Percentiles rank a stretch among this genome's conserved stretches.
Conservation (phyloP, 2,797 vertebrate genomes). For the Chanos chanos region DNA sequence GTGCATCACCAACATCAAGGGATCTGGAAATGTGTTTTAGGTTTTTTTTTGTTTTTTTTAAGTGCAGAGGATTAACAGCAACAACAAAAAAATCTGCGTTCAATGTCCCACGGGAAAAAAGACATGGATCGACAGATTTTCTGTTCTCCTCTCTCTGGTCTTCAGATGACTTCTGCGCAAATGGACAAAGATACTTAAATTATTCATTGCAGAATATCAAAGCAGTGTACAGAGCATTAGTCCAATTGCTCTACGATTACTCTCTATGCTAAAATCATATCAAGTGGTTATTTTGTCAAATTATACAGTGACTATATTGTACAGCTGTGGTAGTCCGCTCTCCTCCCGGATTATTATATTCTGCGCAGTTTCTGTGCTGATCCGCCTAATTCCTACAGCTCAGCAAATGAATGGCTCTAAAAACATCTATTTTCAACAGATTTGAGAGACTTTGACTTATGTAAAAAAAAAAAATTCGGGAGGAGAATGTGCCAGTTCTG, state of each 20-base stretch:
- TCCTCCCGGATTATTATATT: too few relatives aligned
- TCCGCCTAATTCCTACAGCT: too few relatives aligned
- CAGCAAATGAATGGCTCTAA: too few relatives aligned
- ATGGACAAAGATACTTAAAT: not conserved
- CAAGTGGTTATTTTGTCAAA: too few relatives aligned
- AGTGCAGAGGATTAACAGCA: constrained; percentile 38
- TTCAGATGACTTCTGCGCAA: constrained; percentile 72
- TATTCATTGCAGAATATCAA: not conserved
- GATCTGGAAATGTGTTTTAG: constrained; percentile 9
- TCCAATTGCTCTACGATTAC: not conserved
- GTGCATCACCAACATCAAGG: not conserved
- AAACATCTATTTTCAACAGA: too few relatives aligned
- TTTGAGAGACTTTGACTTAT: too few relatives aligned
- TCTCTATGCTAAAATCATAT: too few relatives aligned
- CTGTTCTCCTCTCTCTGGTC: constrained; percentile 9
- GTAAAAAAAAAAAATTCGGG: too few relatives aligned
- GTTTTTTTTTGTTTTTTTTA: constrained; percentile 22
- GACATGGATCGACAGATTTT: constrained; percentile 15
- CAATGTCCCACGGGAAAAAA: constrained; percentile 9
- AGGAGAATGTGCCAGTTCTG: too few relatives aligned
- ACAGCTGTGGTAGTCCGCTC: too few relatives aligned
- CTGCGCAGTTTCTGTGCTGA: too few relatives aligned
- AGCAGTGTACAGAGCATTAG: not conserved
- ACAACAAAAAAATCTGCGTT: constrained; percentile 20
- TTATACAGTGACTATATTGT: too few relatives aligned